A percentile compares a stretch with the other conserved stretches of the same genome.
Conservation (phyloP, 2,888 invertebrate genomes). For the Platycheirus rosarum region DNA sequence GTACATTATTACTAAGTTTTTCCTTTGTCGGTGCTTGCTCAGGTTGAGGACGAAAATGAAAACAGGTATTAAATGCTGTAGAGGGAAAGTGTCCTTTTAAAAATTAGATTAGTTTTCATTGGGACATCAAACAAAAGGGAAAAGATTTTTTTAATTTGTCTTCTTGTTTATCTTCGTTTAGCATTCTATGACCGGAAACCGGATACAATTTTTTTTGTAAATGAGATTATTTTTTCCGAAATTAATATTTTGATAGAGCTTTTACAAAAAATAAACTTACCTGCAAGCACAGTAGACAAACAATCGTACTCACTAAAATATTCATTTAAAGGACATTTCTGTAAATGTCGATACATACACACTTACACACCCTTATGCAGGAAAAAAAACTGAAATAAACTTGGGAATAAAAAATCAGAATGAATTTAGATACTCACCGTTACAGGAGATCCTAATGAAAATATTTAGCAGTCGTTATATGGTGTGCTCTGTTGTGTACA, state of each 20-base stretch:
- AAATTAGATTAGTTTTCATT: constrained; percentile 14
- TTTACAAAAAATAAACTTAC: constrained; percentile 17
- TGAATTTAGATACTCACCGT: constrained; percentile 29
- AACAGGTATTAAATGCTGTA: neutral
- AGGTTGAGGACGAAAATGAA: neutral
- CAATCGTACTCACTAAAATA: constrained; percentile 32
- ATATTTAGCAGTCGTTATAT: constrained; percentile 36
- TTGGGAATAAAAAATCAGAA: neutral
- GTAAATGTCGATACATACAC: constrained; percentile 31
- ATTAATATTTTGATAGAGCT: constrained; percentile 23
- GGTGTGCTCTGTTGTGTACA: constrained; percentile 3
- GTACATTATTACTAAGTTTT: constrained; percentile 57
- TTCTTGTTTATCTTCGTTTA: constrained; percentile 40
- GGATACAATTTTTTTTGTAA: constrained; percentile 7
- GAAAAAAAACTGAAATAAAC: constrained; percentile 1
- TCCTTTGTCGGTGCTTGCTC: neutral
- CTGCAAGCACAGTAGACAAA: neutral
- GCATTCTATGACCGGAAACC: constrained; percentile 1
- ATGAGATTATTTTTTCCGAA: neutral
- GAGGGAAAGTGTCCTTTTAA: neutral
- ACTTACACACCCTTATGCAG: no score
- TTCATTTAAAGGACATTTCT: constrained; percentile 61
- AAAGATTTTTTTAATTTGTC: constrained; percentile 50
- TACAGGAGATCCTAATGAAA: constrained; percentile 18
- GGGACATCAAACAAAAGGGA: constrained; percentile 41